Evolutionary conservation across 1,140 invertebrate genomes (phyloP).

Genomic region (Uloborus diversus): DNA sequence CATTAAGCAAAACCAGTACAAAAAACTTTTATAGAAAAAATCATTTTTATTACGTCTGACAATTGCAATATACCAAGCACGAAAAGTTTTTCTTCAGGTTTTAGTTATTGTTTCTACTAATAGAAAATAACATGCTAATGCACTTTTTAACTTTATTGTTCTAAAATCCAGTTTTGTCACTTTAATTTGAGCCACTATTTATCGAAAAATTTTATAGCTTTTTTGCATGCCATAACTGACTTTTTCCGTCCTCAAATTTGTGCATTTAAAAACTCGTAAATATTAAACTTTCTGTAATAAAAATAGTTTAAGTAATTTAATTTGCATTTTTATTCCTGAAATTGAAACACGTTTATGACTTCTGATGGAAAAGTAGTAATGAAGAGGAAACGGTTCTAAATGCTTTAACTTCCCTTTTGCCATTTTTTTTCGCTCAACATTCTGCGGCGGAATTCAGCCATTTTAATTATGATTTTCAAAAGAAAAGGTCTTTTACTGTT

Average conservation of each 20-base stretch:
- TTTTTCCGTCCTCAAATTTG: constrained; percentile 8
- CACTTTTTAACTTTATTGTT: too few relatives aligned
- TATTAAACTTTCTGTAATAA: constrained; percentile 20
- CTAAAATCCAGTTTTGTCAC: too few relatives aligned
- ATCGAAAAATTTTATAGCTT: neutral
- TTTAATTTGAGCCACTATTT: neutral
- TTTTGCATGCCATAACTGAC: constrained; percentile 16
- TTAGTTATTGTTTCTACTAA: too few relatives aligned
- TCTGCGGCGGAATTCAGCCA: constrained; percentile 7
- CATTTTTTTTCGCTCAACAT: neutral
- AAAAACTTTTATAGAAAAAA: too few relatives aligned
- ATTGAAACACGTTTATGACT: constrained; percentile 40
- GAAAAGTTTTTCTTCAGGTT: too few relatives aligned
- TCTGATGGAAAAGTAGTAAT: constrained; percentile 1
- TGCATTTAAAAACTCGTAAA: constrained; percentile 23
- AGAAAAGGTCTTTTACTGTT: constrained; percentile 1
- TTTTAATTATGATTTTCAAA: constrained; percentile 36
- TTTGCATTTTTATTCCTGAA: constrained; percentile 21
- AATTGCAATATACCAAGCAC: too few relatives aligned
- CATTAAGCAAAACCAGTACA: too few relatives aligned
- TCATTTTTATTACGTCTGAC: too few relatives aligned
- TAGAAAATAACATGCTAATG: too few relatives aligned
- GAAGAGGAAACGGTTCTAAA: constrained; percentile 24
- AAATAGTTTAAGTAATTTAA: constrained; percentile 39
- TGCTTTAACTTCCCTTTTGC: constrained; percentile 22